These are phyloP conservation scores for Calypte anna DNA, from an alignment of 2,113 vertebrate species.

Conservation along the genomic window DNA sequence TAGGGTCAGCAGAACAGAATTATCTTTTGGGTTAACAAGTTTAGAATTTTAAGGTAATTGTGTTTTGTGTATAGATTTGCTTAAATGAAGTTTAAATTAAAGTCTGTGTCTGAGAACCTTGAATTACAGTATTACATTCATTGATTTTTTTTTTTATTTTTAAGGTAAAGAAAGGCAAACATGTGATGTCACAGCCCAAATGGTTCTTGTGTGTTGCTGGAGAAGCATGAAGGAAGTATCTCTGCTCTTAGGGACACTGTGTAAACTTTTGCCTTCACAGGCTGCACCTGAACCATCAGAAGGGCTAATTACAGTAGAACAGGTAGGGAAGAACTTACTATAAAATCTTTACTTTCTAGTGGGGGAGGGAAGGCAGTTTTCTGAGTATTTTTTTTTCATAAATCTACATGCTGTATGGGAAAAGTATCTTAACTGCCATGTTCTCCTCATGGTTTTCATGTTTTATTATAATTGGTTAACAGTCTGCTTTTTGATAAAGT, in stretches of 20 bases:
- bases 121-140: neutral
- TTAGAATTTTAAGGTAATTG: neutral
- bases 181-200: conserved; percentile 92
- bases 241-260: conserved; percentile 89
- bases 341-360: neutral
- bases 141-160: conserved; percentile 26
- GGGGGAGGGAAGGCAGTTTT: neutral
- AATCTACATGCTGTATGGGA: fast-evolving
- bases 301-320: conserved; percentile 84
- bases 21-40: neutral
- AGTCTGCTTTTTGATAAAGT: neutral
- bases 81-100: neutral
- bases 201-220: conserved; percentile 97
- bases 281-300: conserved; percentile 18
- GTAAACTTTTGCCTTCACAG: conserved; percentile 85
- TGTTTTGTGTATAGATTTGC: neutral
- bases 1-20: neutral
- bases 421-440: neutral
- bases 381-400: neutral
- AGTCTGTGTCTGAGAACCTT: neutral
- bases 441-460: neutral
- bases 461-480: neutral
- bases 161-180: conserved; percentile 69
- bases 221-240: conserved; percentile 97
- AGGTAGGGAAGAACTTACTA: conserved; percentile 76